A percentile compares a stretch with the other conserved stretches of the same genome.
Conservation (phyloP, 1,140 invertebrate species). For the Drosophila leontia region DNA sequence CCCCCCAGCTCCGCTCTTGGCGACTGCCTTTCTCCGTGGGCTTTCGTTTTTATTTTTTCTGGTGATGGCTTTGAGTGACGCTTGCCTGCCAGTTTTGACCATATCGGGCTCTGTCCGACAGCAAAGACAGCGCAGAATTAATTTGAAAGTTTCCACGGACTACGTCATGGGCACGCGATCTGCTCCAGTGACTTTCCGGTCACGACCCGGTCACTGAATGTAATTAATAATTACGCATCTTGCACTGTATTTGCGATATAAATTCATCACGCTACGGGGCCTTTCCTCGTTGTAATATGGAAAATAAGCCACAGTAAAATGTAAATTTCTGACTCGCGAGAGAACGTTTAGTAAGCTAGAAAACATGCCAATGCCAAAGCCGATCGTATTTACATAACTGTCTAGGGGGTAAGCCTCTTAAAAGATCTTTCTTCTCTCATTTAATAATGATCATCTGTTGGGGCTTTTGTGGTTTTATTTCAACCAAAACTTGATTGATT, state of each 20-base stretch:
- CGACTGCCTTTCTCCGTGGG: slow-evolving; percentile 37
- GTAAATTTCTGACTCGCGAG: slow-evolving; percentile 36
- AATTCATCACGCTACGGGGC: slow-evolving; percentile 34
- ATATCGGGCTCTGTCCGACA: slow-evolving; percentile 10
- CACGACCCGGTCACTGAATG: slow-evolving; percentile 55
- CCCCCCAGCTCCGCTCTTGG: slow-evolving; percentile 3
- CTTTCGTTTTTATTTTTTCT: slow-evolving; percentile 44
- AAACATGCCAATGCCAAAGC: slow-evolving; percentile 6
- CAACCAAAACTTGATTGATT: slow-evolving; percentile 29
- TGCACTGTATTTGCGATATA: slow-evolving; percentile 26
- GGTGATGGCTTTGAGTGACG: slow-evolving; percentile 21
- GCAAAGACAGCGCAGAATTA: not conserved
- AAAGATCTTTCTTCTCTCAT: slow-evolving; percentile 12
- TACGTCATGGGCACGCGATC: slow-evolving; percentile 62
- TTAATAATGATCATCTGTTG: slow-evolving; percentile 13
- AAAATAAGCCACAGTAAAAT: slow-evolving; percentile 31
- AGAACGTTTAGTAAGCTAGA: slow-evolving; percentile 10
- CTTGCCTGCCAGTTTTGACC: slow-evolving; percentile 17
- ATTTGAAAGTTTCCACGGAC: slow-evolving; percentile 41
- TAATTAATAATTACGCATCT: slow-evolving; percentile 78
- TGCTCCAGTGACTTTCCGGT: slow-evolving; percentile 70
- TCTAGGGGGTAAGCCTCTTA: slow-evolving; percentile 18
- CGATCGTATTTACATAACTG: slow-evolving; percentile 31
- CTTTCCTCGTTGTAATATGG: slow-evolving; percentile 49
- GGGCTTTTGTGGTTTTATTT: slow-evolving; percentile 8